phyloP scores from a whole-genome alignment of 2,888 invertebrate species.

The Drosophila merina region DNA sequence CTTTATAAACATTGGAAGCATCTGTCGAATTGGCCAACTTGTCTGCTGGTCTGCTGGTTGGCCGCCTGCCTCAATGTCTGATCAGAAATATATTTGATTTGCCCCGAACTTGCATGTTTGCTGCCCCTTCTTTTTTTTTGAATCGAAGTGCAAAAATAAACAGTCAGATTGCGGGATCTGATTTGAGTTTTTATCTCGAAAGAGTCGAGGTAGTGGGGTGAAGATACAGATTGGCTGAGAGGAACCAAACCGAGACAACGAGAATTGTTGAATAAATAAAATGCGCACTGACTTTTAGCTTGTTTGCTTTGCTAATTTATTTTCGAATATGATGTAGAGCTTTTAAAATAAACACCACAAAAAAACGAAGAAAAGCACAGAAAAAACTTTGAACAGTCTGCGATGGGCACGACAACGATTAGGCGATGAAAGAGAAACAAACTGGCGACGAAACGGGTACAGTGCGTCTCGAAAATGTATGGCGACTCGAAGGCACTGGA shows the following conservation, averaged over 20 bases:
- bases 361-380: slow-evolving; percentile 30
- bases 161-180: slow-evolving; percentile 44
- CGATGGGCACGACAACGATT: slow-evolving; percentile 27
- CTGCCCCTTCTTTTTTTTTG: slow-evolving; percentile 43
- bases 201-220: neutral
- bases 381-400: slow-evolving; percentile 31
- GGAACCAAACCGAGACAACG: slow-evolving; percentile 17
- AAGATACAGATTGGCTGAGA: slow-evolving; percentile 6
- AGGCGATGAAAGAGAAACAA: slow-evolving; percentile 24
- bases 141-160: slow-evolving; percentile 75
- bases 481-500: neutral
- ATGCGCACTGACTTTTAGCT: slow-evolving; percentile 57
- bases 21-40: slow-evolving; percentile 49
- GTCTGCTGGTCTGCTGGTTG: slow-evolving; percentile 10
- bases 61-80: slow-evolving; percentile 60
- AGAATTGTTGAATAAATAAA: slow-evolving; percentile 45
- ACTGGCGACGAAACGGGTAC: slow-evolving; percentile 13
- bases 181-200: slow-evolving; percentile 45
- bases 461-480: slow-evolving; percentile 19
- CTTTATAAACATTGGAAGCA: slow-evolving; percentile 68
- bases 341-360: slow-evolving; percentile 70
- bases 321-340: slow-evolving; percentile 78
- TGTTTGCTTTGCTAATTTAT: slow-evolving; percentile 73
- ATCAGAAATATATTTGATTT: slow-evolving; percentile 47
- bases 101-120: slow-evolving; percentile 38